Percentiles rank a stretch among this genome's conserved stretches.
Evolutionary conservation across 2,797 vertebrate species (phyloP).

Genomic region (Phrynocephalus guinanensis): DNA sequence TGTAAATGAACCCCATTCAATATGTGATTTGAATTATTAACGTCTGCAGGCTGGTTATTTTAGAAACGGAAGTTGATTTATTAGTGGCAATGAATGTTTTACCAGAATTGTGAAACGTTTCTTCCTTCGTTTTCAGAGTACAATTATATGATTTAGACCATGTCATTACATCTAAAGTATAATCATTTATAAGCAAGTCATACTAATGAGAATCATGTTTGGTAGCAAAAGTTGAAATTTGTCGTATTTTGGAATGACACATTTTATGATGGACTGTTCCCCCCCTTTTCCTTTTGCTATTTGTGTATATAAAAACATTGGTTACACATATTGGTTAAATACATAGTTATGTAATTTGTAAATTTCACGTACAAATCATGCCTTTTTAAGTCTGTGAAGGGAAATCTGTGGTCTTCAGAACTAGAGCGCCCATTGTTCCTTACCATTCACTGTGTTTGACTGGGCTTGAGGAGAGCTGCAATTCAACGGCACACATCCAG

Average conservation of each 20-base stretch:
- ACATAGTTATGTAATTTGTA: no score
- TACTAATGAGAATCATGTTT: background rate
- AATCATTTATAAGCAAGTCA: background rate
- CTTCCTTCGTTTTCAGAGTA: background rate
- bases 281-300: no score
- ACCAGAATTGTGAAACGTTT: background rate
- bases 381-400: no score
- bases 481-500: no score
- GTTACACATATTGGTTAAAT: no score
- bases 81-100: background rate
- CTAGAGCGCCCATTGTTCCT: no score
- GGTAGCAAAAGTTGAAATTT: background rate
- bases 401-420: no score
- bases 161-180: background rate
- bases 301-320: no score
- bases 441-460: no score
- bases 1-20: no score
- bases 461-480: no score
- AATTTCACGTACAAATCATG: no score
- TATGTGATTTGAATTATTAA: background rate
- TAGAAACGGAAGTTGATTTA: background rate
- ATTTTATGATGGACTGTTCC: background rate
- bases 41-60: background rate
- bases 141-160: background rate
- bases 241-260: background rate